These are phyloP conservation scores for Leptodirus hochenwartii DNA, from an alignment of 2,888 invertebrate genomes.

Conservation along the genomic window DNA sequence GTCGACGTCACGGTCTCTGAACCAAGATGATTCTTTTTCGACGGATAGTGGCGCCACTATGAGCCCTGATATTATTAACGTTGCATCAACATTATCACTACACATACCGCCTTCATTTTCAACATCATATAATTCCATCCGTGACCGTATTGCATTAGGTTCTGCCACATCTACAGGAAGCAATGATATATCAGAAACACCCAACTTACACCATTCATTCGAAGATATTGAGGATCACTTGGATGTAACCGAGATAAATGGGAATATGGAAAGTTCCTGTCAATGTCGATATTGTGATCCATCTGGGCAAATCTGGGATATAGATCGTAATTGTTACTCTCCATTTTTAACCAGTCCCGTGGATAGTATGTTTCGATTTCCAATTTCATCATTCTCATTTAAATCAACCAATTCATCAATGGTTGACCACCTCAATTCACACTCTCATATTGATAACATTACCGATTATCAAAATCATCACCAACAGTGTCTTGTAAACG, in stretches of 20 bases:
- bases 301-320: constrained; percentile 56
- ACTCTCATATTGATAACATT: neutral
- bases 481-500: neutral
- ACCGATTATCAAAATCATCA: neutral
- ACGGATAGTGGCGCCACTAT: constrained; percentile 21
- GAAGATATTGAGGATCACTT: constrained; percentile 21
- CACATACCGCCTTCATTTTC: constrained; percentile 5
- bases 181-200: constrained; percentile 16
- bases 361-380: too few relatives aligned
- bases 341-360: constrained; percentile 32
- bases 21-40: constrained; percentile 19
- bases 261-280: constrained; percentile 28
- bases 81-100: constrained; percentile 10
- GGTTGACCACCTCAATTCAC: neutral
- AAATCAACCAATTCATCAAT: too few relatives aligned
- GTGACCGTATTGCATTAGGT: constrained; percentile 3
- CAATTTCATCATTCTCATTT: too few relatives aligned
- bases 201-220: constrained; percentile 26
- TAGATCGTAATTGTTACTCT: constrained; percentile 38
- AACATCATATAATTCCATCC: constrained; percentile 2
- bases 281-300: constrained; percentile 65
- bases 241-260: constrained; percentile 18
- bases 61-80: constrained; percentile 22
- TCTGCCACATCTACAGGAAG: neutral
- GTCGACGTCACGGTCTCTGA: constrained; percentile 18